These are phyloP conservation scores for Anoplolepis gracilipes DNA, from an alignment of 1,140 invertebrate genomes.

Conservation along the genomic window DNA sequence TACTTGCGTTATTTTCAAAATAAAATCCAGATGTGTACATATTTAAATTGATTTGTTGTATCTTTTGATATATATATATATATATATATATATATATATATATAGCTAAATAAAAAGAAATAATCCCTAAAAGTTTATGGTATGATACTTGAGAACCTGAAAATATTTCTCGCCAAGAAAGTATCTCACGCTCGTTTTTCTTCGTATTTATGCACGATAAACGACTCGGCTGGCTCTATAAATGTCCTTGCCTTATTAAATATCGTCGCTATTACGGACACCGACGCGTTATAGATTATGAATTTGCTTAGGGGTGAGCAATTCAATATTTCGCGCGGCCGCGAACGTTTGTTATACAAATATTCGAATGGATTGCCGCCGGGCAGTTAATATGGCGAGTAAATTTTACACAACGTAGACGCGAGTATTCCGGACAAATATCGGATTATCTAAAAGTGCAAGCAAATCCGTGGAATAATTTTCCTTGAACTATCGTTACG, in stretches of 20 bases:
- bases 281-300: slow-evolving; percentile 58
- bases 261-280: slow-evolving; percentile 18
- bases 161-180: not conserved
- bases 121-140: not conserved
- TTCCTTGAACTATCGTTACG: slow-evolving; percentile 40
- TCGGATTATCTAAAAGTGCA: slow-evolving; percentile 60
- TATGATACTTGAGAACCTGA: not conserved
- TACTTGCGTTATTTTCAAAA: not conserved
- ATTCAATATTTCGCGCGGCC: slow-evolving; percentile 60
- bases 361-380: slow-evolving; percentile 62
- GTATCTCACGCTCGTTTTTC: not conserved
- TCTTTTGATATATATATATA: too few species aligned
- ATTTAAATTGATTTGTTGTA: not conserved
- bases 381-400: slow-evolving; percentile 65
- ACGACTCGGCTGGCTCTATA: not conserved
- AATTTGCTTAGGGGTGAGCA: slow-evolving; percentile 55
- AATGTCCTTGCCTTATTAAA: slow-evolving; percentile 36
- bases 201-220: not conserved
- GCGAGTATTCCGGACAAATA: slow-evolving; percentile 63
- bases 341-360: slow-evolving; percentile 66
- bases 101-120: not conserved
- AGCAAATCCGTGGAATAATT: slow-evolving; percentile 57
- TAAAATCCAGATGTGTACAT: not conserved
- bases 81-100: too few species aligned
- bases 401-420: slow-evolving; percentile 64